These are phyloP conservation scores for Euphydryas editha DNA, from an alignment of 2,888 invertebrate species.

Conservation along the genomic window DNA sequence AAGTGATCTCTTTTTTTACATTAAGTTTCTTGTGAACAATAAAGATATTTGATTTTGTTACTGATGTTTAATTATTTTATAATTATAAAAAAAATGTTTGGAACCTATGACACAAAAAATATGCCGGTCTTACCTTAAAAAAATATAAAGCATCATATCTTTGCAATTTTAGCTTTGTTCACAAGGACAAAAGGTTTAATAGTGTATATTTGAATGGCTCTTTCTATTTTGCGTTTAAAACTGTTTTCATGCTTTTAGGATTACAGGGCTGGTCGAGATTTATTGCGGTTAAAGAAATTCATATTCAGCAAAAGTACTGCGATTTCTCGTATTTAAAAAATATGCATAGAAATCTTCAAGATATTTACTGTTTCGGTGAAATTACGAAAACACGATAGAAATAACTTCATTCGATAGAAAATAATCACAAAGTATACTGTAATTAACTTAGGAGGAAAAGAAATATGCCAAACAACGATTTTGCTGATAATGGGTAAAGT, in stretches of 20 bases:
- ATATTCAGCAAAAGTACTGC: too few species aligned
- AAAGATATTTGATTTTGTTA: slow-evolving; percentile 2
- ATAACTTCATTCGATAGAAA: too few species aligned
- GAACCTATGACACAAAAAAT: slow-evolving; percentile 2
- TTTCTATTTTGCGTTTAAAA: slow-evolving; percentile 1
- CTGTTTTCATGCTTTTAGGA: slow-evolving; percentile 4
- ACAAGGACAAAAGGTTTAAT: slow-evolving; percentile 3
- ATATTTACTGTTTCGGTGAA: too few species aligned
- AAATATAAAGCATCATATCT: slow-evolving; percentile 1
- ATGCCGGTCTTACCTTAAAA: slow-evolving; percentile 2
- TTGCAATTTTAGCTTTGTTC: slow-evolving; percentile 2
- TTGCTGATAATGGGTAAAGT: too few species aligned
- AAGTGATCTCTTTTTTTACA: slow-evolving; percentile 3
- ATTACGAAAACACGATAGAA: too few species aligned
- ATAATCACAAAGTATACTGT: too few species aligned
- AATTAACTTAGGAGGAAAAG: too few species aligned
- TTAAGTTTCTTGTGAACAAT: neutral
- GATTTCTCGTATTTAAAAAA: too few species aligned
- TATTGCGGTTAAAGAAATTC: too few species aligned
- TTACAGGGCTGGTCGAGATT: too few species aligned
- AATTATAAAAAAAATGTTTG: slow-evolving; percentile 1
- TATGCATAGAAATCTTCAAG: too few species aligned
- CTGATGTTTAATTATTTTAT: slow-evolving; percentile 3
- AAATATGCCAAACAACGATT: too few species aligned
- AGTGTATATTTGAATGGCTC: slow-evolving; percentile 4